These are phyloP conservation scores for Spicauda simplicius DNA, from an alignment of 2,888 invertebrate species.

Conservation along the genomic window DNA sequence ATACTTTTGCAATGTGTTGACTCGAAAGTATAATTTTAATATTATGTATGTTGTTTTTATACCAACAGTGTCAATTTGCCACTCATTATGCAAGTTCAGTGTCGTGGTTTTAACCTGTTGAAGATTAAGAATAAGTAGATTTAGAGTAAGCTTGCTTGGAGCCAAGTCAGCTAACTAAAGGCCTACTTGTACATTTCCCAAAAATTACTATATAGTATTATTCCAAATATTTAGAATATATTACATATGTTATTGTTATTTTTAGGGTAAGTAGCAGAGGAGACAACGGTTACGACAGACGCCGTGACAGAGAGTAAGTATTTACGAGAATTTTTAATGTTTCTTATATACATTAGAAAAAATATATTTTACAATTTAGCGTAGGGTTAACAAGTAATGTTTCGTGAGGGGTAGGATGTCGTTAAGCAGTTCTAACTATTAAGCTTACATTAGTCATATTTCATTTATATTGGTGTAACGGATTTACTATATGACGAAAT, in stretches of 20 bases:
- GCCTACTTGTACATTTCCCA: slow-evolving; percentile 67
- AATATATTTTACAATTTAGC: no score
- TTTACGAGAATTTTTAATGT: slow-evolving; percentile 8
- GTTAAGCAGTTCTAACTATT: no score
- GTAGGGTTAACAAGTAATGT: no score
- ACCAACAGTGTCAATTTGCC: slow-evolving; percentile 1
- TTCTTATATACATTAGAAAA: no score
- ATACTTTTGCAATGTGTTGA: no score
- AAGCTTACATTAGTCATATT: no score
- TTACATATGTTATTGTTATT: slow-evolving; percentile 30
- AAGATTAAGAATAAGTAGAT: slow-evolving; percentile 62
- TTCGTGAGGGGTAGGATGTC: no score
- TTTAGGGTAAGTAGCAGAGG: slow-evolving; percentile 73
- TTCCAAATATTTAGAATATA: no score
- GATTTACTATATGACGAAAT: no score
- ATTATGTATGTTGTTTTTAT: background rate
- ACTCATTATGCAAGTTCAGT: background rate
- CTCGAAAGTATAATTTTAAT: background rate
- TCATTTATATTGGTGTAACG: no score
- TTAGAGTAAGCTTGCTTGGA: slow-evolving; percentile 65
- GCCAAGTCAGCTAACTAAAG: slow-evolving; percentile 68
- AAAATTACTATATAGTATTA: background rate
- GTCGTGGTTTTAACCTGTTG: slow-evolving; percentile 53
- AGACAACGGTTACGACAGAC: slow-evolving; percentile 81
- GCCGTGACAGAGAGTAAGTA: slow-evolving; percentile 85